Evolutionary conservation across 2,888 invertebrate genomes (phyloP), one percentile per base, ranked within the genome.

Genomic region (Lypha dubia): DNA sequence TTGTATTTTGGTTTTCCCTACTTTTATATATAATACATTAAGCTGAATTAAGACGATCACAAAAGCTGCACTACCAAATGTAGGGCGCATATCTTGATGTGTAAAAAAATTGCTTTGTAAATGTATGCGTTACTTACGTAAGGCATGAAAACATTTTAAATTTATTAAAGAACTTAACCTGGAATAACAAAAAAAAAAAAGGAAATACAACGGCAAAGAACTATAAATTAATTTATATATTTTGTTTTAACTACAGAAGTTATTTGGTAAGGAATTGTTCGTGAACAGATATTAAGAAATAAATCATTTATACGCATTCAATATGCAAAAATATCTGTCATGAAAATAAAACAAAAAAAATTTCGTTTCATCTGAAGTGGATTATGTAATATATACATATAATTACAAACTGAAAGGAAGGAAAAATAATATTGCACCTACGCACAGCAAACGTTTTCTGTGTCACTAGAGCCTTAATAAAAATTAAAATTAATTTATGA

Each of bases 241-340:
- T 20, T 79, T n/a, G 17, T 63, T 38, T 62, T 53, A 6, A 70
- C 53, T 68, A 41, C 35, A 53, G 13, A 15, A 38, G 24, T 63
- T 56, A 70, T 70, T n/a, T 70, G 68, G 49, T 41, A 62, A 70
- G 58, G 62, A 60, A 60, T 76, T 68, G 38, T 62, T 41, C 53
- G 20, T 56, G n/a, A 11, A 35, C 32, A 41, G 58, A 38, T 68
- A 77, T 70, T 28, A 41, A 24, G 11, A 56, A 70, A 24, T 22
- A 71, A 53, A 53, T 62, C 7, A 24, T 53, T 79, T 49, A 44
- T 70, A 58, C 9, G 62, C 38, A 53, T 63, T 32, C 63, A 53
- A 56, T 63, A 53, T 71, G 41, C 71, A 24, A 53, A 79, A 24
- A 8, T 46, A 35, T n/a, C n/a, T 65, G 71, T 63, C 46, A 79